Percentiles rank a stretch among this genome's conserved stretches.
phyloP scores from a whole-genome alignment of 2,888 invertebrate genomes.

The Synergus gifuensis region DNA sequence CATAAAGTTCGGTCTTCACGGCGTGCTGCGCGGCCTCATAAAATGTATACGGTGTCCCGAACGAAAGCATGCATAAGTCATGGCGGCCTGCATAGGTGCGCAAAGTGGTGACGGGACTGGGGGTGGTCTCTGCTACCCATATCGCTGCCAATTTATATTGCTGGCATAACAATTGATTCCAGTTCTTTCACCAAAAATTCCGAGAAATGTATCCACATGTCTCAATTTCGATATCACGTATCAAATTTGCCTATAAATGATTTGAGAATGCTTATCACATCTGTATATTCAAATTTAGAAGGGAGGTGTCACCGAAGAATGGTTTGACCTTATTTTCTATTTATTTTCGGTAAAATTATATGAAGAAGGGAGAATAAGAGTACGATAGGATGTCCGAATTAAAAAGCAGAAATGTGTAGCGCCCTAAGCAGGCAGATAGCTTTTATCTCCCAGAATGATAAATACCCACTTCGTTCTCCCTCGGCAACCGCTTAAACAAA shows the following conservation, averaged over 20 bases:
- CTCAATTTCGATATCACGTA: too few relatives aligned
- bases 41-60: slow-evolving; percentile 55
- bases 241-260: too few relatives aligned
- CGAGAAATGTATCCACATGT: too few relatives aligned
- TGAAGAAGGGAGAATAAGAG: slow-evolving; percentile 43
- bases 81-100: slow-evolving; percentile 31
- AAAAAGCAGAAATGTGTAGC: slow-evolving; percentile 4
- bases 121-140: neutral
- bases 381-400: slow-evolving; percentile 23
- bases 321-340: neutral
- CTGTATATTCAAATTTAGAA: neutral
- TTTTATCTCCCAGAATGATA: slow-evolving; percentile 24
- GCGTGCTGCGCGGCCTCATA: slow-evolving; percentile 56
- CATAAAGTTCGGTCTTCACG: slow-evolving; percentile 58
- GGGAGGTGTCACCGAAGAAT: neutral
- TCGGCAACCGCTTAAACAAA: slow-evolving; percentile 19
- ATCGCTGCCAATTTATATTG: slow-evolving; percentile 8
- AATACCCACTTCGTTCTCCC: slow-evolving; percentile 29
- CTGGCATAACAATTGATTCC: neutral
- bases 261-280: neutral
- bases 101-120: slow-evolving; percentile 9
- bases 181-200: neutral
- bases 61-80: slow-evolving; percentile 55
- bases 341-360: slow-evolving; percentile 1
- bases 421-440: slow-evolving; percentile 14